Percentiles rank a stretch among this genome's conserved stretches.
phyloP scores from a whole-genome alignment of 2,797 vertebrate species.

The Aphelocoma californica region DNA sequence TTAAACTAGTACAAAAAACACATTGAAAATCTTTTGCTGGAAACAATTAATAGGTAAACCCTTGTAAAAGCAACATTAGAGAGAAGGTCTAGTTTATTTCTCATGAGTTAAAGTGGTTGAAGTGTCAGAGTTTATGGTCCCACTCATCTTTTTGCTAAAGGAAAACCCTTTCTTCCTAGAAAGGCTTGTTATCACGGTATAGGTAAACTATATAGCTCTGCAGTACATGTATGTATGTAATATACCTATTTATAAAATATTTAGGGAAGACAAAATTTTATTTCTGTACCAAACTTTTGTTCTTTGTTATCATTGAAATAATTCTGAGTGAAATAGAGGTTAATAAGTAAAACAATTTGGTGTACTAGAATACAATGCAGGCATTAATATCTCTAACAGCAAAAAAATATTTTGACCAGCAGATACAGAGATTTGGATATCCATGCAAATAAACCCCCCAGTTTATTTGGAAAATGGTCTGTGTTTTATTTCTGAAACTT shows the following conservation, averaged over 20 bases:
- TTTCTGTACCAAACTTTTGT: background rate
- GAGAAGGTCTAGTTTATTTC: background rate
- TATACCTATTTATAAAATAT: background rate
- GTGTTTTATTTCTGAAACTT: background rate
- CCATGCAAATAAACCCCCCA: background rate
- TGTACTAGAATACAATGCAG: background rate
- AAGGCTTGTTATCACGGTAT: background rate
- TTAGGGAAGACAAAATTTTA: background rate
- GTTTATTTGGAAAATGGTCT: background rate
- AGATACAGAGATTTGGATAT: background rate
- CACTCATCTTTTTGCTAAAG: background rate
- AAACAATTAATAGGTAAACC: background rate
- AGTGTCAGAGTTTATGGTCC: background rate
- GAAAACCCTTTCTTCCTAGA: background rate
- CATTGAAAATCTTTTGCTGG: background rate
- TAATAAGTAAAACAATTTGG: background rate
- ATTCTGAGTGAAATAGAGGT: background rate
- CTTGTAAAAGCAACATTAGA: background rate
- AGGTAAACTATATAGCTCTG: background rate
- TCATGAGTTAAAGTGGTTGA: background rate
- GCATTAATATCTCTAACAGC: background rate
- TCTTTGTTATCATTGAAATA: background rate
- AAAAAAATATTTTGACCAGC: background rate
- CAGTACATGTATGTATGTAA: background rate
- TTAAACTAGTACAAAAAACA: background rate